A percentile compares a stretch with the other conserved stretches of the same genome.
These are phyloP conservation scores for Tipula helvola DNA, from an alignment of 2,888 invertebrate genomes.

Conservation along the genomic window DNA sequence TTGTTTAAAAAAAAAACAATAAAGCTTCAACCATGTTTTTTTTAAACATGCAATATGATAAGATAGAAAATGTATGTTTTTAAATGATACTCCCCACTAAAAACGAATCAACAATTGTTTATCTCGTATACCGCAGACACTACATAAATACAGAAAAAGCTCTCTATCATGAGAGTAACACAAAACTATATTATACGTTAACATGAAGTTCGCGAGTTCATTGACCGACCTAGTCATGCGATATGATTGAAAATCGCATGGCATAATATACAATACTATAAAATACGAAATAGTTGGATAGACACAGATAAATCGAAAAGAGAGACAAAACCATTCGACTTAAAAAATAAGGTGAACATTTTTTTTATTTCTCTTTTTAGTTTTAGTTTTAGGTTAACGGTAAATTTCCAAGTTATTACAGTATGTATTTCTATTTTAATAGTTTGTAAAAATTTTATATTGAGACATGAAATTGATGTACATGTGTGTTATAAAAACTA, in stretches of 20 bases:
- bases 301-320: conserved; percentile 6
- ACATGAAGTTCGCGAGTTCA: conserved; percentile 33
- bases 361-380: not conserved
- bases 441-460: not conserved
- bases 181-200: not conserved
- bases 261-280: not conserved
- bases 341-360: not conserved
- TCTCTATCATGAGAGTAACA: not conserved
- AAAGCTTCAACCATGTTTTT: not conserved
- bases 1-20: not conserved
- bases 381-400: not conserved
- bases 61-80: no score
- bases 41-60: no score
- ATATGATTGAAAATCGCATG: conserved; percentile 19
- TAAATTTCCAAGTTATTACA: not conserved
- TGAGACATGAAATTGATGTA: not conserved
- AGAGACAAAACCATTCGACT: not conserved
- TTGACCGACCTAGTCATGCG: conserved; percentile 40
- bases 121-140: not conserved
- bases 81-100: no score
- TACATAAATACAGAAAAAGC: not conserved
- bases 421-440: not conserved
- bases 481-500: not conserved
- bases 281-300: not conserved
- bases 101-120: not conserved